These are phyloP conservation scores for Mus minutoides DNA, from an alignment of 2,797 vertebrate species.

Conservation along the genomic window DNA sequence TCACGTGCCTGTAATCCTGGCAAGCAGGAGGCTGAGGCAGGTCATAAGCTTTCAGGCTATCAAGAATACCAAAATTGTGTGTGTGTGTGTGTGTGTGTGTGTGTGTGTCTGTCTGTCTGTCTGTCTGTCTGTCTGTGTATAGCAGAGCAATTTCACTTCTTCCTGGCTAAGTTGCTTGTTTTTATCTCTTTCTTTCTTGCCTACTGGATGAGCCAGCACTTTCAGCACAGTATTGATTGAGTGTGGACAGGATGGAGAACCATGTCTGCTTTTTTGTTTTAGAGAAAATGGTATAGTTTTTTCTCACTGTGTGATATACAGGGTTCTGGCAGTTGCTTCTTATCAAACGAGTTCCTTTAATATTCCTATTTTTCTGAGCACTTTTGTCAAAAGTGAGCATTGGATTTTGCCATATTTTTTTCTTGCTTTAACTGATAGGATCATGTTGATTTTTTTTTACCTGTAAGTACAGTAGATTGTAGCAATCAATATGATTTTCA, in stretches of 20 bases:
- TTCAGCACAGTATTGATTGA: background rate
- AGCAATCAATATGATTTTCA: background rate
- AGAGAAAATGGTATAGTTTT: background rate
- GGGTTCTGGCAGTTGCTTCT: background rate
- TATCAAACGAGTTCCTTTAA: background rate
- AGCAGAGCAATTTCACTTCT: background rate
- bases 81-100: background rate
- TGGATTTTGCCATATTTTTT: conserved; percentile 10
- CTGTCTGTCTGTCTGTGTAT: background rate
- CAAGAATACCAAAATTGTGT: background rate
- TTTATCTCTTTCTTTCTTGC: background rate
- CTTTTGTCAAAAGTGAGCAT: background rate
- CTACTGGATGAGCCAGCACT: background rate
- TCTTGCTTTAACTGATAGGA: background rate
- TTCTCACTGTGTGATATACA: background rate
- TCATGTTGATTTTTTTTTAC: background rate
- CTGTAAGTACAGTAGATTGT: background rate
- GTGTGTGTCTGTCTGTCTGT: background rate
- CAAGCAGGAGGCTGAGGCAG: background rate
- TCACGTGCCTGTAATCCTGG: background rate
- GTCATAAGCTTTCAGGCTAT: background rate
- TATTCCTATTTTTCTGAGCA: background rate
- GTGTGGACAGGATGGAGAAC: background rate
- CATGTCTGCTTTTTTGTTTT: background rate
- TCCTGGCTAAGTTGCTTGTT: background rate